A percentile compares a stretch with the other conserved stretches of the same genome.
These are phyloP conservation scores for Oenanthe oenanthe DNA, from an alignment of 2,113 vertebrate species.

Conservation along the genomic window DNA sequence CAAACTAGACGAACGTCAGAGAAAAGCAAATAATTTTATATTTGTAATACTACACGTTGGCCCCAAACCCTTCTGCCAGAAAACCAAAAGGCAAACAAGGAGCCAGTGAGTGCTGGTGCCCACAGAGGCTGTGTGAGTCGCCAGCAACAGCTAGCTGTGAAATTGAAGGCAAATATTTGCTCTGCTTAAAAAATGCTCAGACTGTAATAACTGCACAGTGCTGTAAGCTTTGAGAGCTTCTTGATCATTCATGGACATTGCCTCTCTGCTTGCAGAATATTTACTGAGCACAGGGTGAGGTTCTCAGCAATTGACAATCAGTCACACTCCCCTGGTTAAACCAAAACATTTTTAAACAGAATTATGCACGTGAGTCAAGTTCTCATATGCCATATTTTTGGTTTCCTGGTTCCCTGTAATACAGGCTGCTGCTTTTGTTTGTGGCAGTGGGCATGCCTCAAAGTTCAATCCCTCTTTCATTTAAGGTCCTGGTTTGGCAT, in stretches of 20 bases:
- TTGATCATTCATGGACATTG: not conserved
- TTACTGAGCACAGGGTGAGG: not conserved
- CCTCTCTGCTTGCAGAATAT: not conserved
- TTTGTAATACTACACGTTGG: not conserved
- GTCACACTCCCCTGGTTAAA: not conserved
- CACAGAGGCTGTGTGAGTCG: fast-evolving
- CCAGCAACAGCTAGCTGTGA: not conserved
- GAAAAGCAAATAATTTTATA: constrained; percentile 41
- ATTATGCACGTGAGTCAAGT: not conserved
- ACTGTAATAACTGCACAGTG: constrained; percentile 6
- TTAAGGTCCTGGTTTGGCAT: not conserved
- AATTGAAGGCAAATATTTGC: constrained; percentile 64
- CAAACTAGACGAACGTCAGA: not conserved
- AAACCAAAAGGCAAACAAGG: constrained; percentile 48
- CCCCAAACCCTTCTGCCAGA: not conserved
- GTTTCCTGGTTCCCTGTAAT: not conserved
- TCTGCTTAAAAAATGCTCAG: constrained; percentile 38
- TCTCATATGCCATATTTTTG: not conserved
- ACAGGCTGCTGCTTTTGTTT: not conserved
- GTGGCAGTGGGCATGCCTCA: not conserved
- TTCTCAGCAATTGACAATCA: not conserved
- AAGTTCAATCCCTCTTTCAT: not conserved
- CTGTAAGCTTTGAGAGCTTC: not conserved
- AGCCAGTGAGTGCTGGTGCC: not conserved
- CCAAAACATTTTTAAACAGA: not conserved